phyloP scores from a whole-genome alignment of 2,797 vertebrate genomes.

The Propithecus perrieri region DNA sequence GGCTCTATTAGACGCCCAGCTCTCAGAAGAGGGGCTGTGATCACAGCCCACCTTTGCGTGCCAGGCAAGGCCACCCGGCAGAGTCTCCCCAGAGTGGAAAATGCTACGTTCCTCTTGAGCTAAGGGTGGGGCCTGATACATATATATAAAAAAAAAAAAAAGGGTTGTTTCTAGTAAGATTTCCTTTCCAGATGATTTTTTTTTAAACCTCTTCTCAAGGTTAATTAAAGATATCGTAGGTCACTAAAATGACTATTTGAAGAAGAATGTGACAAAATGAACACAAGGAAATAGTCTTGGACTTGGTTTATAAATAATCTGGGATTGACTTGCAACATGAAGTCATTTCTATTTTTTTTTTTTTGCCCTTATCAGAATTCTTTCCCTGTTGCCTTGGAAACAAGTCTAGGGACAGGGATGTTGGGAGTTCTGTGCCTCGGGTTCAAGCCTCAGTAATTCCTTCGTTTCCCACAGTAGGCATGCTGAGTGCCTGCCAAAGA shows the following conservation, averaged over 20 bases:
- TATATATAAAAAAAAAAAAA: too few relatives aligned
- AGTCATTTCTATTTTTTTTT: conserved; percentile 21
- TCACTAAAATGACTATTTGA: not conserved
- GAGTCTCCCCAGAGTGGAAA: not conserved
- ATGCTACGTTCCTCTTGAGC: not conserved
- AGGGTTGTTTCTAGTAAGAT: conserved; percentile 27
- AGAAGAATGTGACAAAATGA: not conserved
- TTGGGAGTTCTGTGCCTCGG: not conserved
- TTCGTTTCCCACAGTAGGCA: not conserved
- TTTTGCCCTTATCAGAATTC: conserved; percentile 7
- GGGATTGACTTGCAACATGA: conserved; percentile 17
- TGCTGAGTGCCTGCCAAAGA: not conserved
- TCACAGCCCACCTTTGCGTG: accelerated
- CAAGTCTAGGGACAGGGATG: conserved; percentile 1
- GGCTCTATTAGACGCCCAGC: not conserved
- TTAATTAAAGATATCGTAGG: not conserved
- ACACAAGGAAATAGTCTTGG: not conserved
- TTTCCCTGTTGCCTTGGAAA: conserved; percentile 71
- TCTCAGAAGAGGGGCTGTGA: not conserved
- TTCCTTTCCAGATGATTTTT: not conserved
- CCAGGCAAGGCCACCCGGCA: accelerated
- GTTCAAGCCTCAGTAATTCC: conserved; percentile 28
- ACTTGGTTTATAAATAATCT: conserved; percentile 62
- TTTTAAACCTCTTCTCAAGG: not conserved
- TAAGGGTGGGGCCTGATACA: not conserved